Evolutionary conservation across 2,113 vertebrate species (phyloP).

Genomic region (Bujurquina vittata): DNA sequence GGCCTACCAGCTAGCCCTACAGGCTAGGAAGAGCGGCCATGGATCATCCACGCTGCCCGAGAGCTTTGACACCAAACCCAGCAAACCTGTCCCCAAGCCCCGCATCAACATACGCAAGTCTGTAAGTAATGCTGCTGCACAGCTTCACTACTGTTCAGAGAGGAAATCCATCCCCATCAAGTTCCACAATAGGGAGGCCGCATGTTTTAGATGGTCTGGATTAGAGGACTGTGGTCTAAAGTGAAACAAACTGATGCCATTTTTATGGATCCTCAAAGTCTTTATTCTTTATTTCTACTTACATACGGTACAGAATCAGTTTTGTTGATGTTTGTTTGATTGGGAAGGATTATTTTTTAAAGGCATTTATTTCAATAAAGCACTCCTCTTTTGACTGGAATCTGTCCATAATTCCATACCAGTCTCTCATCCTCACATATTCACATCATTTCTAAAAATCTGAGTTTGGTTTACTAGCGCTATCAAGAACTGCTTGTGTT

Average conservation of each 20-base stretch:
- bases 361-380: slow-evolving; percentile 34
- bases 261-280: background rate
- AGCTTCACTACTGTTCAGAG: background rate
- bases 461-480: background rate
- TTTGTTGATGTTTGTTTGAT: background rate
- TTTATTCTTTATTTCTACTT: no score
- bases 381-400: slow-evolving; percentile 19
- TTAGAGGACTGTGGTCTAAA: background rate
- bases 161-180: slow-evolving; percentile 43
- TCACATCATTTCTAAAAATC: background rate
- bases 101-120: slow-evolving; percentile 98
- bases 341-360: slow-evolving; percentile 43
- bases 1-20: slow-evolving; percentile 97
- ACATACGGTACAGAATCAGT: background rate
- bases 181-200: background rate
- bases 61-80: slow-evolving; percentile 97
- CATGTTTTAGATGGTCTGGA: background rate
- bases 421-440: slow-evolving; percentile 15
- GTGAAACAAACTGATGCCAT: background rate
- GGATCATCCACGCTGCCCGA: slow-evolving; percentile 95
- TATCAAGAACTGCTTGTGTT: slow-evolving; percentile 19
- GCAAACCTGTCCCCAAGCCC: slow-evolving; percentile 97
- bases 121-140: slow-evolving; percentile 81
- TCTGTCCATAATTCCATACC: slow-evolving; percentile 4
- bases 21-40: slow-evolving; percentile 95